Base-by-base conservation (phyloP, 2,113 vertebrate genomes). In the Hiodon tergisus region DNA sequence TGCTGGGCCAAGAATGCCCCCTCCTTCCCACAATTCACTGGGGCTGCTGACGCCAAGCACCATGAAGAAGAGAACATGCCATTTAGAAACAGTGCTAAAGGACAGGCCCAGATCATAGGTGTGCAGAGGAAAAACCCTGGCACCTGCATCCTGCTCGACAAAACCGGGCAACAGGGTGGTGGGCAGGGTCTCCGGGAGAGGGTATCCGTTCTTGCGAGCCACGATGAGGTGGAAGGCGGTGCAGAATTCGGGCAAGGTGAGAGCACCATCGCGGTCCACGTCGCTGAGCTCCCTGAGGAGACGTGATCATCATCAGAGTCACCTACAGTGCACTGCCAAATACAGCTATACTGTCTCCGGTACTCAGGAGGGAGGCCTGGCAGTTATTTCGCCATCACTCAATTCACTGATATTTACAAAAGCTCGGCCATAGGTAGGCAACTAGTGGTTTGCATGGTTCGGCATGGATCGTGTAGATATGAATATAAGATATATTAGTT, bases 141-240 rank as follows among this genome's bases (percentile, higher is more conserved):
- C 17, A 67, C 76, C 86, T 5, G 73, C 51, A 54, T 83, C 83
- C 86, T 88, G 86, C 76, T 92, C 90, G 11, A 89, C 48, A 74
- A 88, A 92, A 11, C 92, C 90, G 0, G 94, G 89, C 77, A 91
- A 82, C 78, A 99, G 88, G 0, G 92, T 93, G 0, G 90, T 90
- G 0, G 97, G 96, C 13, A 98, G 91, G 0, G 83, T 90, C 76
- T 98, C 95, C 0, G 97, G 97, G 3, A 98, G 89, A 2, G 92
- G 88, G 79, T 94, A 98, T 3, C 97, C 96, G 2, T 98, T 98
- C 87, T 98, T 98, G 31, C 96, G 92, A 0, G 96, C 97, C 85
- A 98, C 97, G 31, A 98, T 94, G 14, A 98, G 89, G 83, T 98
- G 97, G 84, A 98, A 98, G 0, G 97, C 97, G 0, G 93, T 94